Evolutionary conservation across 2,888 invertebrate species (phyloP).

Genomic region (Eupithecia insigniata): DNA sequence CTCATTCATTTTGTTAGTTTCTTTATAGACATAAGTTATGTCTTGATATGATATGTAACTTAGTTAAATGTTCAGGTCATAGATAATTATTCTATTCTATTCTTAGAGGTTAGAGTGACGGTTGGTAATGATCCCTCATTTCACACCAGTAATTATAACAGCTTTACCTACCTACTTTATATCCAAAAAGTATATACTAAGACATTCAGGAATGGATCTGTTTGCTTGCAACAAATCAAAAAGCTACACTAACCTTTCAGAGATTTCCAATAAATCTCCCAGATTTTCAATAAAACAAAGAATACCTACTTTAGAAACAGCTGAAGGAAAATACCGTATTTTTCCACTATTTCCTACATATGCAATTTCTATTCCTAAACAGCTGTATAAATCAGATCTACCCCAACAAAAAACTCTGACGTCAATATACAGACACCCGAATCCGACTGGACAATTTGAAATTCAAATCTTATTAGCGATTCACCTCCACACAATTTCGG

Average conservation of each 20-base stretch:
- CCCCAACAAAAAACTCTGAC: slow-evolving; percentile 43
- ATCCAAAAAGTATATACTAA: no score
- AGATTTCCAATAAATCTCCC: not conserved
- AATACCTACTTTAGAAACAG: not conserved
- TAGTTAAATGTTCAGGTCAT: no score
- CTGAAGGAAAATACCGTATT: not conserved
- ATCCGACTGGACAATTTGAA: slow-evolving; percentile 44
- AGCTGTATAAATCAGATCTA: slow-evolving; percentile 38
- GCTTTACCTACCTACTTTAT: no score
- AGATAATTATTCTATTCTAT: no score
- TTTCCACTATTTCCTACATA: slow-evolving; percentile 11
- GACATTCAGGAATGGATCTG: no score
- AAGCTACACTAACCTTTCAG: not conserved
- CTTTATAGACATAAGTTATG: no score
- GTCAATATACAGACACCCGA: slow-evolving; percentile 43
- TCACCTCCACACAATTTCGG: slow-evolving; percentile 37
- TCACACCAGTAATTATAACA: not conserved
- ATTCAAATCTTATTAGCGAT: slow-evolving; percentile 45
- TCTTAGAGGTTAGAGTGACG: no score
- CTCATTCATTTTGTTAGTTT: no score
- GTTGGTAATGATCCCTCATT: not conserved
- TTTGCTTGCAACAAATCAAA: not conserved
- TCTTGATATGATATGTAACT: no score
- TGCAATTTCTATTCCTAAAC: slow-evolving; percentile 8
- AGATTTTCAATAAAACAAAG: not conserved